Conservation (phyloP, 2,113 vertebrate species). For the Oreotrochilus melanogaster region DNA sequence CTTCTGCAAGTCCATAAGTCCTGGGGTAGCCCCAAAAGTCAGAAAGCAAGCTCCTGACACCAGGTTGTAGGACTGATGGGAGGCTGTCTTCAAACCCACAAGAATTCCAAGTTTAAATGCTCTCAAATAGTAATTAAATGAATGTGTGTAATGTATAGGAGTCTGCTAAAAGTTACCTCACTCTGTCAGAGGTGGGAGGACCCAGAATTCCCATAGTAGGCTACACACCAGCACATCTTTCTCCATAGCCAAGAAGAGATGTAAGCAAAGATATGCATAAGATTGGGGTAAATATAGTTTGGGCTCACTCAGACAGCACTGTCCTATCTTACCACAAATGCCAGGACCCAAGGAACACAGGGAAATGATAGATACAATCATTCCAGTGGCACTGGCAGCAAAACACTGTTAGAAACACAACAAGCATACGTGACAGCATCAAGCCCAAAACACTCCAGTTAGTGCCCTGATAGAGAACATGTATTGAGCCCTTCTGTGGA, state of each 20-base stretch:
- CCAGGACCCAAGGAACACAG: accelerated
- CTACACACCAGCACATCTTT: accelerated
- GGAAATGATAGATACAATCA: neutral
- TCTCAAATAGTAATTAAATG: neutral
- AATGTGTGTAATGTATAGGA: neutral
- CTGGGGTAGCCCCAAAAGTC: neutral
- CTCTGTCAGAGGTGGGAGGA: neutral
- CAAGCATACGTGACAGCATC: neutral
- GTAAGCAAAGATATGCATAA: accelerated
- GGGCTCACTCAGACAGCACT: neutral
- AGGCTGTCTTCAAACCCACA: neutral
- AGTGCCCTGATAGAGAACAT: neutral
- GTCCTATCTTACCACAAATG: neutral
- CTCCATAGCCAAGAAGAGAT: neutral
- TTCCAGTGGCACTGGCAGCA: neutral
- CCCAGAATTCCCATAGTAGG: neutral
- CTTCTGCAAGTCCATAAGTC: neutral
- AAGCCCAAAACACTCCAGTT: neutral
- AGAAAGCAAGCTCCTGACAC: neutral
- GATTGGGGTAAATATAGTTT: neutral
- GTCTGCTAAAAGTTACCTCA: neutral
- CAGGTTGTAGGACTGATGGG: neutral
- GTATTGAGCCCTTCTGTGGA: neutral
- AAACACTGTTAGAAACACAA: neutral
- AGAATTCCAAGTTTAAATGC: neutral